These are phyloP conservation scores for Ptilodon capucinus DNA, from an alignment of 2,888 invertebrate genomes.

Conservation along the genomic window DNA sequence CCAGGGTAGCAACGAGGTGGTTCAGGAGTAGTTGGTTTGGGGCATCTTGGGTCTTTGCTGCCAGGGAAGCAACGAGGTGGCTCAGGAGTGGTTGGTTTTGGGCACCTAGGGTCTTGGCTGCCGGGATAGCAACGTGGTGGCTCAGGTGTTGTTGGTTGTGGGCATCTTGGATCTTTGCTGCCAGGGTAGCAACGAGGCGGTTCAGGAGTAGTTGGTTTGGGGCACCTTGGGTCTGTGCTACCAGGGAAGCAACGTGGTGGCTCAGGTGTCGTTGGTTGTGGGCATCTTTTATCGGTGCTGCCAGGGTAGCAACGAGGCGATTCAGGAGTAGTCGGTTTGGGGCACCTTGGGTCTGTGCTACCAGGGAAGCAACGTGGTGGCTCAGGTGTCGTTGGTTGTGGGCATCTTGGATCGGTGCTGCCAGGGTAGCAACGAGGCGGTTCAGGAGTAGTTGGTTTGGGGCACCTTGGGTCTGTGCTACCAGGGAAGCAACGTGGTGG, in stretches of 20 bases:
- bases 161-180: slow-evolving; percentile 16
- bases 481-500: slow-evolving; percentile 41
- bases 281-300: slow-evolving; percentile 9
- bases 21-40: slow-evolving; percentile 39
- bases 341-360: slow-evolving; percentile 4
- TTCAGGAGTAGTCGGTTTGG: slow-evolving; percentile 3
- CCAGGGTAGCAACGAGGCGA: slow-evolving; percentile 19
- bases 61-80: slow-evolving; percentile 45
- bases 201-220: slow-evolving; percentile 26
- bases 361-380: slow-evolving; percentile 13
- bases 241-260: slow-evolving; percentile 50
- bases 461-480: slow-evolving; percentile 34
- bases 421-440: slow-evolving; percentile 47
- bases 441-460: slow-evolving; percentile 21
- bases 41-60: slow-evolving; percentile 34
- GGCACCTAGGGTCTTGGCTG: slow-evolving; percentile 8
- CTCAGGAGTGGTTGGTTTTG: slow-evolving; percentile 17
- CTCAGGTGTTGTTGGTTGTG: slow-evolving; percentile 4
- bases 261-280: slow-evolving; percentile 21
- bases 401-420: slow-evolving; percentile 43
- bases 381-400: slow-evolving; percentile 29
- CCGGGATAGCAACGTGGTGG: slow-evolving; percentile 10
- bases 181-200: slow-evolving; percentile 40
- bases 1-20: slow-evolving; percentile 32
- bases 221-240: slow-evolving; percentile 38